Evolutionary conservation across 2,113 vertebrate genomes (phyloP).

Genomic region (Melanerpes aurifrons): DNA sequence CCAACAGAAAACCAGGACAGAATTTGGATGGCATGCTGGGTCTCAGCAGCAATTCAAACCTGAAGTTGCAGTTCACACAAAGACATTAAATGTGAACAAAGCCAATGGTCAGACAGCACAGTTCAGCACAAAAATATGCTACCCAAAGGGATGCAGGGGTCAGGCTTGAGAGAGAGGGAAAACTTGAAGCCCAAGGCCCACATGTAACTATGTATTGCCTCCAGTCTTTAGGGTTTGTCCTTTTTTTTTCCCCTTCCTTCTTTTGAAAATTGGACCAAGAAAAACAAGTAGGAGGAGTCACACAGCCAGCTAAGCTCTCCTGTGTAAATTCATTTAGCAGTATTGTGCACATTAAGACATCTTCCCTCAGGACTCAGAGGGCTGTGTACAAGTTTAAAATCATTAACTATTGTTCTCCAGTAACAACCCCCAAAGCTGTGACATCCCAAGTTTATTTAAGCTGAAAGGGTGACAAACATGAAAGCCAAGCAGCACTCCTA

Average conservation of each 20-base stretch:
- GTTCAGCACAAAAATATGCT: background rate
- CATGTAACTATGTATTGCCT: background rate
- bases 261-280: background rate
- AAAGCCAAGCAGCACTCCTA: background rate
- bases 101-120: background rate
- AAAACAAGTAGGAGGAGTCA: background rate
- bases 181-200: background rate
- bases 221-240: background rate
- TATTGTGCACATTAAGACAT: background rate
- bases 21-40: background rate
- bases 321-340: background rate
- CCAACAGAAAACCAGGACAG: background rate
- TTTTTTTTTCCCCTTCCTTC: background rate
- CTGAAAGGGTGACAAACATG: background rate
- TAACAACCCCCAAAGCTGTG: background rate
- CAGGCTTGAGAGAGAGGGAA: background rate
- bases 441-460: slow-evolving; percentile 33
- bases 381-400: slow-evolving; percentile 26
- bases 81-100: background rate
- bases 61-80: background rate
- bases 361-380: background rate
- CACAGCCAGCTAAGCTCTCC: background rate
- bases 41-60: background rate
- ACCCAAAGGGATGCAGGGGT: background rate
- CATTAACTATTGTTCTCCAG: background rate